phyloP scores from a whole-genome alignment of 2,888 invertebrate species.

The Nesidiocoris tenuis region DNA sequence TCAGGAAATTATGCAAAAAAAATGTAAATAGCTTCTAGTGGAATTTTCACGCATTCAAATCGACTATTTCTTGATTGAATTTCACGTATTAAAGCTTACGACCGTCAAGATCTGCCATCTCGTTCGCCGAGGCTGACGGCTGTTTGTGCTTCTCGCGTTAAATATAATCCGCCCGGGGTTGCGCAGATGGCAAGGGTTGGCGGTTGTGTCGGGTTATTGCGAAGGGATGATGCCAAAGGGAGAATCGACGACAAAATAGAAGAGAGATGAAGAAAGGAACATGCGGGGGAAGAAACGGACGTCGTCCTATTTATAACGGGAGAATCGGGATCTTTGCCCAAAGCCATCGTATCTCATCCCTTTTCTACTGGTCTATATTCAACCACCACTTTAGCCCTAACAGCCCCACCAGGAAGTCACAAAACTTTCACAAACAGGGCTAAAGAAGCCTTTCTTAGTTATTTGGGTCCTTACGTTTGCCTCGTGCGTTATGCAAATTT shows the following conservation, averaged over 20 bases:
- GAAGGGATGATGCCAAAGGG: slow-evolving; percentile 27
- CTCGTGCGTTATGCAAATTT: too few relatives aligned
- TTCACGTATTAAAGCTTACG: too few relatives aligned
- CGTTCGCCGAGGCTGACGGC: too few relatives aligned
- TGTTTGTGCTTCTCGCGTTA: too few relatives aligned
- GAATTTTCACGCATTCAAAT: too few relatives aligned
- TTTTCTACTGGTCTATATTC: slow-evolving; percentile 3
- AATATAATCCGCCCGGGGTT: not conserved
- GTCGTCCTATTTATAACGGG: slow-evolving; percentile 25
- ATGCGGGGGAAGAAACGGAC: not conserved
- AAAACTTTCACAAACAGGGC: not conserved
- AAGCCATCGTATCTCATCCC: slow-evolving; percentile 12
- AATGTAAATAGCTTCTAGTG: too few relatives aligned
- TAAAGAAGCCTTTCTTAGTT: not conserved
- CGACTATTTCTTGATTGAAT: too few relatives aligned
- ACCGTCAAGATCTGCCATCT: too few relatives aligned
- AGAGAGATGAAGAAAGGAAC: not conserved
- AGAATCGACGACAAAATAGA: not conserved
- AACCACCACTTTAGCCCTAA: slow-evolving; percentile 8
- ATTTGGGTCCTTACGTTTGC: too few relatives aligned
- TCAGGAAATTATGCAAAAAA: too few relatives aligned
- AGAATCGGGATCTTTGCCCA: slow-evolving; percentile 29
- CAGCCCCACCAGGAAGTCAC: slow-evolving; percentile 15
- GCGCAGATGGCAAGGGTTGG: not conserved
- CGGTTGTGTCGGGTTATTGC: not conserved